A percentile compares a stretch with the other conserved stretches of the same genome.
These are phyloP conservation scores for Aurelia sp. DNA, from an alignment of 30 jellyfish, hydroid and myxozoan genomes.

Conservation along the genomic window DNA sequence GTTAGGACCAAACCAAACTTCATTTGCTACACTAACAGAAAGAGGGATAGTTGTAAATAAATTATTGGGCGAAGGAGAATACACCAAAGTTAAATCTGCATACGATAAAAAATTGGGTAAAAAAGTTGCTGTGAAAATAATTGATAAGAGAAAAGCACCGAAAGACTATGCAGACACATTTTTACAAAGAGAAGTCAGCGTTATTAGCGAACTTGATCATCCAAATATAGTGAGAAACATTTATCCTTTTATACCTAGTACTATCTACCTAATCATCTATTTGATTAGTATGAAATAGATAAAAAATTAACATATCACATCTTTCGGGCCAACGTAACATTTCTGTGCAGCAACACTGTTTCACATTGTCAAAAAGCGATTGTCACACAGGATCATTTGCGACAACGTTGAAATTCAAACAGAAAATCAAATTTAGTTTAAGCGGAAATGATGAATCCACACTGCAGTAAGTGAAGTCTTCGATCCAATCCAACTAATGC, in stretches of 20 bases:
- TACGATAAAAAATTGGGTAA: constrained; percentile 35
- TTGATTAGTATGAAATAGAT: neutral
- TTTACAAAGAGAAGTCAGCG: constrained; percentile 46
- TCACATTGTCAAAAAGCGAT: no score
- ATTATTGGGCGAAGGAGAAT: constrained; percentile 76
- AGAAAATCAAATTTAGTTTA: no score
- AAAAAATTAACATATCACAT: no score
- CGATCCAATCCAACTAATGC: no score
- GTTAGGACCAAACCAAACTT: constrained; percentile 41
- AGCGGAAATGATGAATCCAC: no score
- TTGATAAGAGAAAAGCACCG: constrained; percentile 59
- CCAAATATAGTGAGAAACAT: constrained; percentile 70
- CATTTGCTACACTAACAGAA: constrained; percentile 42
- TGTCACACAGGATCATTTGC: no score
- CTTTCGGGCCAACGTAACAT: no score
- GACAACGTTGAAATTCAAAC: no score
- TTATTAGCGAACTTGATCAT: constrained; percentile 52
- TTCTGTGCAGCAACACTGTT: no score
- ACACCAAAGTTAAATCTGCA: constrained; percentile 71
- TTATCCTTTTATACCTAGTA: neutral
- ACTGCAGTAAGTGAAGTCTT: no score
- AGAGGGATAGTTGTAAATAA: constrained; percentile 46
- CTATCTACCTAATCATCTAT: neutral
- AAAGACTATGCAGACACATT: constrained; percentile 52
- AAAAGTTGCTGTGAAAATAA: constrained; percentile 69